These are phyloP conservation scores for Solea senegalensis DNA, from an alignment of 2,113 vertebrate genomes.

Conservation along the genomic window DNA sequence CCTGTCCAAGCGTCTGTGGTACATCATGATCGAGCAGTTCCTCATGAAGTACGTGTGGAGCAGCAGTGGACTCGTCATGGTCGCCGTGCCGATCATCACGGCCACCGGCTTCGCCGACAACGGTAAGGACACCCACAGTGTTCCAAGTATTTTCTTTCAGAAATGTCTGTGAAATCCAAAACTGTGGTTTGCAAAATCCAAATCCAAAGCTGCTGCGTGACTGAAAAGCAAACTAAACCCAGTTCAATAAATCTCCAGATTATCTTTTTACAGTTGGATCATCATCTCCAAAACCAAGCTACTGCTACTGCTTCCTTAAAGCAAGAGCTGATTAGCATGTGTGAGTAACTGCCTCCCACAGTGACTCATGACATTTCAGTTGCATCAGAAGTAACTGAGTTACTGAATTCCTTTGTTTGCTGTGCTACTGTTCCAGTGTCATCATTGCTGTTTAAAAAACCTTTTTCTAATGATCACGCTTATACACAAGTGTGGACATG, in stretches of 20 bases:
- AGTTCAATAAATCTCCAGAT: background rate
- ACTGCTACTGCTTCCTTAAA: conserved; percentile 24
- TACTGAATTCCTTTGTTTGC: background rate
- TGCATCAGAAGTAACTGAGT: conserved; percentile 16
- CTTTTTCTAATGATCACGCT: background rate
- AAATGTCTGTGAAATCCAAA: background rate
- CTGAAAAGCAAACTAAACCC: background rate
- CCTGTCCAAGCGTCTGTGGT: conserved; percentile 96
- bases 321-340: conserved; percentile 25
- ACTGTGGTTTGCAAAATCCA: background rate
- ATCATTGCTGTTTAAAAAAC: conserved; percentile 14
- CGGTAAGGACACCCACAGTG: conserved; percentile 73
- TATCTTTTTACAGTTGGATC: background rate
- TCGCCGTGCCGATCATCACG: conserved; percentile 98
- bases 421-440: background rate
- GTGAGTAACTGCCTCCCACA: conserved; percentile 39
- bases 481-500: background rate
- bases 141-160: background rate
- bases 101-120: conserved; percentile 95
- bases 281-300: conserved; percentile 4
- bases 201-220: background rate
- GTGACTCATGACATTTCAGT: conserved; percentile 11
- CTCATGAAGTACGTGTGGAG: conserved; percentile 99
- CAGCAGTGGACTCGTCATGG: conserved; percentile 94
- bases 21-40: conserved; percentile 98